Evolutionary conservation across 2,113 vertebrate species (phyloP).

Genomic region (Dromaius novaehollandiae): DNA sequence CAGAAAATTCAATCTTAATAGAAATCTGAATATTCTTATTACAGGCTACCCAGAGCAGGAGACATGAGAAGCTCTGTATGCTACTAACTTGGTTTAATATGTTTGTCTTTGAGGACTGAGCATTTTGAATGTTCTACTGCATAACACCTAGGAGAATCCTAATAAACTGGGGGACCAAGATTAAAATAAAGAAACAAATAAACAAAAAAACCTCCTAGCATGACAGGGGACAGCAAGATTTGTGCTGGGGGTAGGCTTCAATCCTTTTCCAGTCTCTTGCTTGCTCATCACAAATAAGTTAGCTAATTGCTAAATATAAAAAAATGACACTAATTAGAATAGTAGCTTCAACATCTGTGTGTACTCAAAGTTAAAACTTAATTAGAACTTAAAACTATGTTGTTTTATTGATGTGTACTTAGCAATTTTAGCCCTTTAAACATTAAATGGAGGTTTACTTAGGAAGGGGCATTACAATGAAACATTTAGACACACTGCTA

Average conservation of each 20-base stretch:
- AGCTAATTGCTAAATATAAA: constrained; percentile 61
- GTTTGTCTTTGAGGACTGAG: not conserved
- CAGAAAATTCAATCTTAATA: not conserved
- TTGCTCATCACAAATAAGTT: constrained; percentile 49
- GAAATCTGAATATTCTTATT: not conserved
- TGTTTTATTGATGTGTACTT: constrained; percentile 66
- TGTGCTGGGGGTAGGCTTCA: not conserved
- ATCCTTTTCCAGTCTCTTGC: constrained; percentile 22
- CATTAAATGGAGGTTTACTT: constrained; percentile 65
- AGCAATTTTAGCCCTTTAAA: constrained; percentile 66
- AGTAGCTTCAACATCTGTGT: constrained; percentile 54
- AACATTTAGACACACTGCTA: constrained; percentile 54
- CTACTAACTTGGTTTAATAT: not conserved
- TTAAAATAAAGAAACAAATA: not conserved
- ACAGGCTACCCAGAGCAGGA: not conserved
- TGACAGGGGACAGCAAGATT: not conserved
- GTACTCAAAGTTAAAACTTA: constrained; percentile 60
- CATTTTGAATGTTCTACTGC: not conserved
- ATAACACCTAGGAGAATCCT: not conserved
- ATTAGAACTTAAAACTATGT: constrained; percentile 65
- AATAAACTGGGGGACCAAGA: not conserved
- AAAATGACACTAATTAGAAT: constrained; percentile 53
- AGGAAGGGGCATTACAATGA: constrained; percentile 48
- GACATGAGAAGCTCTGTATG: not conserved
- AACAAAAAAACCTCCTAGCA: not conserved